phyloP scores from a whole-genome alignment of 2,797 vertebrate genomes.

The Molossus alvarezi region DNA sequence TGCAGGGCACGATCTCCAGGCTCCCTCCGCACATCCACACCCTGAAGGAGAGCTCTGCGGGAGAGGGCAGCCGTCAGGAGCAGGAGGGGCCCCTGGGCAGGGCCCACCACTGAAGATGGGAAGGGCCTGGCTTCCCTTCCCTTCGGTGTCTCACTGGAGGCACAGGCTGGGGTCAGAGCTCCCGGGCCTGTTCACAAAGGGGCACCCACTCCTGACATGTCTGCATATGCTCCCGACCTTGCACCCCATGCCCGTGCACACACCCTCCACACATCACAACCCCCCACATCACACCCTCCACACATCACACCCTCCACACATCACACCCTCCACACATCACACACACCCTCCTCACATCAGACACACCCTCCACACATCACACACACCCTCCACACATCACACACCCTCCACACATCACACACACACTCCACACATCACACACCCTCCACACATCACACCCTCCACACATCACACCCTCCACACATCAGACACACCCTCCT shows the following conservation, averaged over 20 bases:
- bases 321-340: too few species aligned
- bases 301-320: too few species aligned
- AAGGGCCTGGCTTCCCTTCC: not conserved
- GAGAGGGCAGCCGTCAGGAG: conserved; percentile 78
- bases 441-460: too few species aligned
- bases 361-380: not conserved
- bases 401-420: too few species aligned
- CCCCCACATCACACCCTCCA: too few species aligned
- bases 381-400: not conserved
- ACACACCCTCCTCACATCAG: not conserved
- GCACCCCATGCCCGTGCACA: not conserved
- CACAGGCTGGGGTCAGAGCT: not conserved
- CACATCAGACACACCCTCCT: too few species aligned
- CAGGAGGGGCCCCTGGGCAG: not conserved
- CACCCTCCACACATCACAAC: not conserved
- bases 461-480: too few species aligned
- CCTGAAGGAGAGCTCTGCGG: conserved; percentile 97
- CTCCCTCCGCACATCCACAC: conserved; percentile 99
- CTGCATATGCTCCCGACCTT: not conserved
- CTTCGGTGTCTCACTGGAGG: not conserved
- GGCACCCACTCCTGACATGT: not conserved
- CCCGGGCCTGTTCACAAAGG: not conserved
- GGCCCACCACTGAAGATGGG: not conserved
- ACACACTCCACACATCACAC: not conserved
- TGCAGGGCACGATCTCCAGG: conserved; percentile 99